Evolutionary conservation across 2,797 vertebrate genomes (phyloP), one percentile per base, ranked within the genome.

Genomic region (Kryptopterus vitreolus): DNA sequence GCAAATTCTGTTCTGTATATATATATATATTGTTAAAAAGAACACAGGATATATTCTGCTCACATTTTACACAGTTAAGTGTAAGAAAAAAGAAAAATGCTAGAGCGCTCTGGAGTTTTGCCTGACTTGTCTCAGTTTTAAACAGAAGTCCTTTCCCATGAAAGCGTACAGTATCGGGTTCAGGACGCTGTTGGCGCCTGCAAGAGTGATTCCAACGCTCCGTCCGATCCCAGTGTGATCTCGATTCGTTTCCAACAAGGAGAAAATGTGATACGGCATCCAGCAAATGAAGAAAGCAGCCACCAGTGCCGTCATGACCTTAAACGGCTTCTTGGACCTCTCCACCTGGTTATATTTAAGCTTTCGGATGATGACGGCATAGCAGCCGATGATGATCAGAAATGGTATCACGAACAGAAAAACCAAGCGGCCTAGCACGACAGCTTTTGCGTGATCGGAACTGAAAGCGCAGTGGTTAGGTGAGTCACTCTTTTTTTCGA

Each of bases 281-380:
- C 38, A 43, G 10, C 38, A 43, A 43, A 43, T 43, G 10, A 43
- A 43, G 90, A 99, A 99, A 2, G 94, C 91, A 58, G 88, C 48
- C 0, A 98, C 95, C n/a, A 99, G 95, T n/a, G 94, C 91, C 2
- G 93, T 78, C 0, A 98, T 98, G 85, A 99, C 94, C 82, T 94
- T 97, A 85, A 97, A 94, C 12, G 96, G 97, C 80, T 96, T 97
- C 74, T 88, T 89, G 81, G 91, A 94, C 87, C 94, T 97, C 22
- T 92, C 86, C 68, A 43, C 46, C 20, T 22, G 18, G 13, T 46
- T 68, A 35, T 96, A 92, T 48, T 90, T 90, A 43, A 98, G 90
- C 85, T 91, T 96, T 86, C 90, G 35, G 82, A 94, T 92, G 0
- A 99, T 97, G 87, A 95, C 84, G 0, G 91, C 1, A 86, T 97